Percentiles rank a stretch among this genome's conserved stretches.
phyloP scores from a whole-genome alignment of 35 echinoderm and acorn worm species.

The Anneissia japonica region DNA sequence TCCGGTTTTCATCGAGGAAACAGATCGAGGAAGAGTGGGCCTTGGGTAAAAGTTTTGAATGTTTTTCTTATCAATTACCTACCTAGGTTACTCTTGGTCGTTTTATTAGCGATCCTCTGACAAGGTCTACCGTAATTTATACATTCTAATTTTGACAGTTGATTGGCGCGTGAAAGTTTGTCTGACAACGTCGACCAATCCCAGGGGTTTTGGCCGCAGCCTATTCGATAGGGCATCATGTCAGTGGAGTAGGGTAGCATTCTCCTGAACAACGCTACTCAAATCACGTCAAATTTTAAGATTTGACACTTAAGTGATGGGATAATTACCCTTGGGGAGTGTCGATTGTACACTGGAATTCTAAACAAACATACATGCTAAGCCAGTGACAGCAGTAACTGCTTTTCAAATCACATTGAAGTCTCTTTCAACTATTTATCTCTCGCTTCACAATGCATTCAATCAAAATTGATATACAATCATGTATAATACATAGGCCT shows the following conservation, averaged over 20 bases:
- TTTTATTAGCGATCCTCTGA: background rate
- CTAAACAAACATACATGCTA: background rate
- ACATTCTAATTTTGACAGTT: background rate
- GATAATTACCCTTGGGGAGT: background rate
- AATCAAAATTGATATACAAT: background rate
- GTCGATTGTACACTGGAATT: background rate
- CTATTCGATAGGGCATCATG: background rate
- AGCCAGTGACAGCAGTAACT: background rate
- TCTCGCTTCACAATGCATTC: background rate
- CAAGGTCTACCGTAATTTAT: background rate
- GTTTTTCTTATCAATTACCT: background rate
- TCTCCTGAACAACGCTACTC: background rate
- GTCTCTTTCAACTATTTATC: background rate
- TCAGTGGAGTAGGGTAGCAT: background rate
- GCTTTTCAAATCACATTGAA: background rate
- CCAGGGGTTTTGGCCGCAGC: background rate
- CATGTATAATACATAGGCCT: background rate
- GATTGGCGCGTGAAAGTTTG: background rate
- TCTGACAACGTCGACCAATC: background rate
- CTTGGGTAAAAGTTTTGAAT: background rate
- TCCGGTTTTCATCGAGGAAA: background rate
- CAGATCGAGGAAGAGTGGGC: background rate
- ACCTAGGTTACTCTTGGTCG: background rate
- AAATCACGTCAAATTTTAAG: background rate
- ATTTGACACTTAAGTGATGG: background rate